phyloP scores from a whole-genome alignment of 2,113 vertebrate genomes.

The Oncorhynchus gorbuscha region DNA sequence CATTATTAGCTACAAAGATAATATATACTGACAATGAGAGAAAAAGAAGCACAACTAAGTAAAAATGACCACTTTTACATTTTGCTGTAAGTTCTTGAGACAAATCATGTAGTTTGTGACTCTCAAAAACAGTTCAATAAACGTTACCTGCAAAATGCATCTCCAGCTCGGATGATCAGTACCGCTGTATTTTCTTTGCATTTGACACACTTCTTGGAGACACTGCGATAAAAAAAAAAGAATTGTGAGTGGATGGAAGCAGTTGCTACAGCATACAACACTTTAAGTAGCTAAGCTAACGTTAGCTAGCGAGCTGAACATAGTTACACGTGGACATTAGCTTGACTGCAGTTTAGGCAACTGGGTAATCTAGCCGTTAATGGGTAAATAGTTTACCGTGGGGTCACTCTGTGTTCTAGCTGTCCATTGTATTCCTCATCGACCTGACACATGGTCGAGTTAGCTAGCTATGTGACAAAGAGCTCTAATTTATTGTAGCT shows the following conservation, averaged over 20 bases:
- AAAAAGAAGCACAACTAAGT: too few relatives aligned
- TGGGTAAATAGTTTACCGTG: conserved; percentile 51
- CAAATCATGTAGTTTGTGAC: not conserved
- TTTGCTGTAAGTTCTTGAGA: not conserved
- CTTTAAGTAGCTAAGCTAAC: too few relatives aligned
- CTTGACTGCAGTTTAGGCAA: not conserved
- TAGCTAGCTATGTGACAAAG: too few relatives aligned
- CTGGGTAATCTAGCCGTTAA: not conserved
- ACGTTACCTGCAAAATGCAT: conserved; percentile 87
- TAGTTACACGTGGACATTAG: too few relatives aligned
- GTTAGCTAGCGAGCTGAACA: not conserved
- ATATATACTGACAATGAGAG: too few relatives aligned
- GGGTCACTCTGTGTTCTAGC: conserved; percentile 32
- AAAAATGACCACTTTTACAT: not conserved
- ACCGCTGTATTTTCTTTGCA: conserved; percentile 78
- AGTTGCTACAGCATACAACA: not conserved
- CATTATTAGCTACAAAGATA: too few relatives aligned
- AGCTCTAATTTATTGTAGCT: too few relatives aligned
- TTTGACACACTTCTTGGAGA: conserved; percentile 80
- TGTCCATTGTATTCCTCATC: conserved; percentile 61
- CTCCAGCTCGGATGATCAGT: conserved; percentile 83
- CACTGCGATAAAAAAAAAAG: conserved; percentile 52
- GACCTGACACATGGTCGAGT: conserved; percentile 71
- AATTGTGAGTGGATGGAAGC: not conserved
- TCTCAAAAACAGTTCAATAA: not conserved